A percentile compares a stretch with the other conserved stretches of the same genome.
Evolutionary conservation across 2,113 vertebrate genomes (phyloP).

Genomic region (Pholis gunnellus): DNA sequence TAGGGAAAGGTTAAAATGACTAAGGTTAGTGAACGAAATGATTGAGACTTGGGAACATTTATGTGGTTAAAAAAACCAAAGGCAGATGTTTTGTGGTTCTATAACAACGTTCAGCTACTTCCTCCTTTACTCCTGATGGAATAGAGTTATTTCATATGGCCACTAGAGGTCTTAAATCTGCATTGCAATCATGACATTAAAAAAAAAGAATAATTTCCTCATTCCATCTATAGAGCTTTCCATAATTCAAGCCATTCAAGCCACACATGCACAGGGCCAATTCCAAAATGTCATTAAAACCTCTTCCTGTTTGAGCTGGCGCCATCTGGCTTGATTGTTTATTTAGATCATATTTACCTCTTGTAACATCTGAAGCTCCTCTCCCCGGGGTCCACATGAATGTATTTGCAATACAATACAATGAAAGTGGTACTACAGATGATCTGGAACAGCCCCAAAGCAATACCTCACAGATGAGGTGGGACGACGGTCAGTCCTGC

Average conservation of each 20-base stretch:
- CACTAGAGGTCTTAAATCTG: not conserved
- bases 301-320: not conserved
- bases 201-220: not conserved
- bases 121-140: not conserved
- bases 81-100: constrained; percentile 3
- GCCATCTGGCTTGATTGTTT: constrained; percentile 2
- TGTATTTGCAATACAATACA: constrained; percentile 1
- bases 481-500: not conserved
- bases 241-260: not conserved
- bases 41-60: not conserved
- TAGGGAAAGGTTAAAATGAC: not conserved
- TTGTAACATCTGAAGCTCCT: not conserved
- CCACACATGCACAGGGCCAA: not conserved
- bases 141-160: not conserved
- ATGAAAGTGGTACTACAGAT: not conserved
- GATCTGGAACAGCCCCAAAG: not conserved
- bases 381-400: not conserved
- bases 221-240: not conserved
- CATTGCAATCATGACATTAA: not conserved
- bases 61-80: not conserved
- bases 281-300: constrained; percentile 7
- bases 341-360: not conserved
- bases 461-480: not conserved
- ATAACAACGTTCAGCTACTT: not conserved
- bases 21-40: not conserved